Conservation (phyloP, 2,797 vertebrate genomes). For the Mormyrops attenuatus region DNA sequence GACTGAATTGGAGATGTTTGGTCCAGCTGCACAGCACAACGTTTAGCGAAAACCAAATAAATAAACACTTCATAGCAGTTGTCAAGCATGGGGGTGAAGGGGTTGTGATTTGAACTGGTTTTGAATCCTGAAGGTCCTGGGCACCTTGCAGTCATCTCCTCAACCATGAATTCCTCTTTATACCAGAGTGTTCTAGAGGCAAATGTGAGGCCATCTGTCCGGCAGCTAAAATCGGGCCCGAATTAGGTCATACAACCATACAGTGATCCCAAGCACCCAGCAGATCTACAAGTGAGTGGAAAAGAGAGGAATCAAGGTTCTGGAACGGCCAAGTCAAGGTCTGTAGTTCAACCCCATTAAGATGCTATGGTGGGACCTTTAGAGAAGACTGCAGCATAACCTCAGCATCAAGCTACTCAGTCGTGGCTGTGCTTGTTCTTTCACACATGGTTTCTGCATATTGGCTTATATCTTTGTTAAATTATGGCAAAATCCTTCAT, state of each 20-base stretch:
- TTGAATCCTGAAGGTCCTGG: background rate
- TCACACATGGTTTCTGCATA: background rate
- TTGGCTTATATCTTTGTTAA: background rate
- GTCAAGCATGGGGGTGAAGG: background rate
- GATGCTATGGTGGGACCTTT: background rate
- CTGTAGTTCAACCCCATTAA: background rate
- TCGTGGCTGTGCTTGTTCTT: background rate
- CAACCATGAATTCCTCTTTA: background rate
- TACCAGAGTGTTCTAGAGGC: background rate
- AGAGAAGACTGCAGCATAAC: background rate
- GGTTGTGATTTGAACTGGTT: background rate
- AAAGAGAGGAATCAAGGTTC: background rate
- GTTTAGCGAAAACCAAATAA: background rate
- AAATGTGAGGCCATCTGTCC: conserved; percentile 7
- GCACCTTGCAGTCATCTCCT: background rate
- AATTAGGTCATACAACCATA: background rate
- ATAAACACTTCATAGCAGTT: background rate
- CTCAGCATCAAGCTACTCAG: background rate
- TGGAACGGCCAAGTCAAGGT: background rate
- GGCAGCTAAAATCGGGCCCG: background rate
- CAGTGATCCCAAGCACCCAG: background rate
- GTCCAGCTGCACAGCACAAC: background rate
- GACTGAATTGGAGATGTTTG: background rate
- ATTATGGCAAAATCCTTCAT: background rate
- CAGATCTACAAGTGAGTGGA: background rate